Evolutionary conservation across 2,797 vertebrate species (phyloP).

Genomic region (Coregonus sp.): DNA sequence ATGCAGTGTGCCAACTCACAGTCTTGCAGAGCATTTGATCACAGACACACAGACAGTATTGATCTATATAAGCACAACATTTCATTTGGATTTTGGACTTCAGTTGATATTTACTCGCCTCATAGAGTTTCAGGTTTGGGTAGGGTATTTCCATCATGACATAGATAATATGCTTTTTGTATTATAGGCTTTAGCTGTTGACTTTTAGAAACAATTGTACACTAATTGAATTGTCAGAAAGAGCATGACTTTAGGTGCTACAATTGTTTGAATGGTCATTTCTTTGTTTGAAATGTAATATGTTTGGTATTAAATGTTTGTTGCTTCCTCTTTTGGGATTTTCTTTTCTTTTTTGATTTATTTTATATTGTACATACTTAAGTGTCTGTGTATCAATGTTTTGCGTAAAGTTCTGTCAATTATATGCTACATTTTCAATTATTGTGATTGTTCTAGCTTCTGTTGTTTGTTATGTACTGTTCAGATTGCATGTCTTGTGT

Average conservation of each 20-base stretch:
- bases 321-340: background rate
- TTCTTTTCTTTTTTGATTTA: background rate
- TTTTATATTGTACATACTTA: conserved; percentile 1
- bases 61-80: background rate
- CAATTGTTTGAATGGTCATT: background rate
- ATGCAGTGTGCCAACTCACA: conserved; percentile 74
- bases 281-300: background rate
- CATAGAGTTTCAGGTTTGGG: background rate
- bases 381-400: background rate
- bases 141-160: background rate
- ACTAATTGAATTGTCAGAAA: background rate
- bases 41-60: background rate
- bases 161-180: background rate
- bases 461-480: background rate
- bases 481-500: background rate
- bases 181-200: background rate
- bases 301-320: background rate
- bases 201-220: background rate
- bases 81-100: background rate
- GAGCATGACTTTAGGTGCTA: background rate
- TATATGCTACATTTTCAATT: background rate
- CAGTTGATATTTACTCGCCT: background rate
- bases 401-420: background rate
- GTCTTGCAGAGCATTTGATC: conserved; percentile 4
- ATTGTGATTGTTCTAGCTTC: background rate